Conservation (phyloP, 2,888 invertebrate genomes). For the Callyntrura sp. region DNA sequence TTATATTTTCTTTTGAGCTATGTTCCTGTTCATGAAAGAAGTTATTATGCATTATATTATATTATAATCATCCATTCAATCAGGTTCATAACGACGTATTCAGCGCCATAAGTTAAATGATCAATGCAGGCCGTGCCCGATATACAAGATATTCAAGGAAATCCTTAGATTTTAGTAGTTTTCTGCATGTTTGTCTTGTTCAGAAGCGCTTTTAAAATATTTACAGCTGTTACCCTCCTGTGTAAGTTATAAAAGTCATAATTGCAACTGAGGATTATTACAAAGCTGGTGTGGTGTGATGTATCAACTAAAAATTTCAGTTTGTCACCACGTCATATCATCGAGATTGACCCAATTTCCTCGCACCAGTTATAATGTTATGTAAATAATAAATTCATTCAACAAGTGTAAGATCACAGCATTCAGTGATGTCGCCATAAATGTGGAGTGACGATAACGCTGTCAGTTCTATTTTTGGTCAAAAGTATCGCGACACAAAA, state of each 20-base stretch:
- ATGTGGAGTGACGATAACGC: slow-evolving; percentile 3
- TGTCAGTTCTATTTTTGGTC: slow-evolving; percentile 28
- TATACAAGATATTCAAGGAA: too few species aligned
- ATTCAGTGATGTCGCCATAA: slow-evolving; percentile 58
- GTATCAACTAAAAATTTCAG: not conserved
- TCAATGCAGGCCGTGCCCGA: not conserved
- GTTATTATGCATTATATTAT: too few species aligned
- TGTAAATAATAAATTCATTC: slow-evolving; percentile 44
- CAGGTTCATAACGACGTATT: not conserved
- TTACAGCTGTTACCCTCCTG: too few species aligned
- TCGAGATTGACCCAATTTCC: slow-evolving; percentile 47
- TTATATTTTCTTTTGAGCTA: not conserved
- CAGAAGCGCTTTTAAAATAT: too few species aligned
- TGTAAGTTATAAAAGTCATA: too few species aligned
- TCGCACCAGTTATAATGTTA: slow-evolving; percentile 48
- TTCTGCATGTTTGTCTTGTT: too few species aligned
- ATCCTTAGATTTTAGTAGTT: too few species aligned
- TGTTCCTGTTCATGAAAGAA: not conserved
- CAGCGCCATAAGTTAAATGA: not conserved
- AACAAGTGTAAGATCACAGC: slow-evolving; percentile 28
- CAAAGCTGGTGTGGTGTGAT: too few species aligned
- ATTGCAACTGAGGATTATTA: too few species aligned
- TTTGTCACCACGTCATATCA: slow-evolving; percentile 45
- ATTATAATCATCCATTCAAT: slow-evolving; percentile 22
- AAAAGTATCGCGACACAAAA: slow-evolving; percentile 32